Evolutionary conservation across 2,797 vertebrate genomes (phyloP).

Genomic region (Rhabdophis nuchalis): DNA sequence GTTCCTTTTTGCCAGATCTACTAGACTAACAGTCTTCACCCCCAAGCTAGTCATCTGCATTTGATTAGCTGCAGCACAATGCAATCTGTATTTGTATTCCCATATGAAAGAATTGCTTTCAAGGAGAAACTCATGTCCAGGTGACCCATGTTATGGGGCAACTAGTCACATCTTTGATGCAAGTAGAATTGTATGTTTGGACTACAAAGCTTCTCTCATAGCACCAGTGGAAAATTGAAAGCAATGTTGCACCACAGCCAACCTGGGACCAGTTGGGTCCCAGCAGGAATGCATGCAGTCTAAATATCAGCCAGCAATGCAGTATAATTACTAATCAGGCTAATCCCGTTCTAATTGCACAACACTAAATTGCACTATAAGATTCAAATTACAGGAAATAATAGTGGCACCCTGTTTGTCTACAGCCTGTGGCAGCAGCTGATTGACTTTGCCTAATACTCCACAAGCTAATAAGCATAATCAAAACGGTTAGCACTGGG

Average conservation of each 20-base stretch:
- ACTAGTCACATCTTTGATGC: background rate
- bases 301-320: background rate
- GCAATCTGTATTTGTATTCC: background rate
- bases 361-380: background rate
- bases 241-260: background rate
- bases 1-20: background rate
- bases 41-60: background rate
- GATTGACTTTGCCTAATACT: background rate
- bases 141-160: background rate
- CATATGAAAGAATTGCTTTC: background rate
- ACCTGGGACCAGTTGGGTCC: background rate
- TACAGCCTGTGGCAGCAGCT: background rate
- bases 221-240: background rate
- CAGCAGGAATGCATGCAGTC: background rate
- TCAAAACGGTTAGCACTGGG: background rate
- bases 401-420: background rate
- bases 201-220: background rate
- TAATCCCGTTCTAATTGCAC: background rate
- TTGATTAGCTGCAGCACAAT: background rate
- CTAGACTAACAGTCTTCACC: background rate
- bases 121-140: background rate
- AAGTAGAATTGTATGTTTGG: background rate
- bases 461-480: background rate
- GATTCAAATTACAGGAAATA: background rate
- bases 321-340: background rate